phyloP scores from a whole-genome alignment of 2,797 vertebrate species.

The Huso huso region DNA sequence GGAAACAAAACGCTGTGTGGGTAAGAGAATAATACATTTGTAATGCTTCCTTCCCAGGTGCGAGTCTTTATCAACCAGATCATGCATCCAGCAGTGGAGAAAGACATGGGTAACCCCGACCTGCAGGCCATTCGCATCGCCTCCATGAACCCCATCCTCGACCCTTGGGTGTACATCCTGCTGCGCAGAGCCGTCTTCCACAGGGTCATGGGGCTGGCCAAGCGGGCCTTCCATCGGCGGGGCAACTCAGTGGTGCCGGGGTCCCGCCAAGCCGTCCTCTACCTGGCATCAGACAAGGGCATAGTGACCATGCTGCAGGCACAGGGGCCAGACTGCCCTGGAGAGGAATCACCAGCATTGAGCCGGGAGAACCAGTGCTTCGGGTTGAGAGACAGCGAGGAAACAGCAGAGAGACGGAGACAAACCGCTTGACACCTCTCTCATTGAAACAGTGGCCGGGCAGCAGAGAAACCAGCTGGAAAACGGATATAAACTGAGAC shows the following conservation, averaged over 20 bases:
- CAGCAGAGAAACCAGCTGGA: not conserved
- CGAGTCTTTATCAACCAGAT: constrained; percentile 23
- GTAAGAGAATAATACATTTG: no score
- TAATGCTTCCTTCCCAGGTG: constrained; percentile 9
- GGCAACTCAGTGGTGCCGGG: not conserved
- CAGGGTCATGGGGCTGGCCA: constrained; percentile 3
- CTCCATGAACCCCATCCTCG: constrained; percentile 19
- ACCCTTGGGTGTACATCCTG: constrained; percentile 21
- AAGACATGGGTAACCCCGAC: not conserved
- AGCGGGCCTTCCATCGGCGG: not conserved
- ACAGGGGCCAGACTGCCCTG: not conserved
- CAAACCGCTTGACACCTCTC: not conserved
- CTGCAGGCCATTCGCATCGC: constrained; percentile 14
- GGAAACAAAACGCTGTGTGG: not conserved
- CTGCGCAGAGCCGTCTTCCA: constrained; percentile 11
- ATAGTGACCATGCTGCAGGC: not conserved
- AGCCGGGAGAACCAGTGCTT: constrained; percentile 1
- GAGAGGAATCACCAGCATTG: constrained; percentile 5
- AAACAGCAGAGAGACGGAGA: not conserved
- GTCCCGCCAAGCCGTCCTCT: constrained; percentile 1
- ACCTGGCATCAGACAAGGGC: not conserved
- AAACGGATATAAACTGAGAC: not conserved
- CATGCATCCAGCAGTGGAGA: not conserved
- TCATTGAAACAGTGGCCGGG: not conserved
- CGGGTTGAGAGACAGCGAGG: not conserved